These are phyloP conservation scores for Phragmatobia fuliginosa DNA, from an alignment of 2,888 invertebrate genomes.

Conservation along the genomic window DNA sequence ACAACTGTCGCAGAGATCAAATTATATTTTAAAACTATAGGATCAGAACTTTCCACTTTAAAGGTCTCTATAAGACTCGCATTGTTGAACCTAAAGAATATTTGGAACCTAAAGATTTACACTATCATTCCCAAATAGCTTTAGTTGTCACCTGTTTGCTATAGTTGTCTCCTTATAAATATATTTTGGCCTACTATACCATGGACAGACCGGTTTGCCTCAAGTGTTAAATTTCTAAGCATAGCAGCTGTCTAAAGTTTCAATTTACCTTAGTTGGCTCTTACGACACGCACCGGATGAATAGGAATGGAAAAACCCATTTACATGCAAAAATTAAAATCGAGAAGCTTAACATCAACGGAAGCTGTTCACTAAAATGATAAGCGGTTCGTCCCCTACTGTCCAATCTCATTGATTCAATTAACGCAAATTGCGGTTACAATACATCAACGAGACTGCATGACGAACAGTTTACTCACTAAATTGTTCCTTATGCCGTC, in stretches of 20 bases:
- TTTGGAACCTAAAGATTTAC: too few species aligned
- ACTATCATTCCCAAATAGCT: too few species aligned
- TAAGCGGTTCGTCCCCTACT: constrained; percentile 39
- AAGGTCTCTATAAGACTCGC: not conserved
- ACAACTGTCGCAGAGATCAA: too few species aligned
- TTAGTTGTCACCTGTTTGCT: too few species aligned
- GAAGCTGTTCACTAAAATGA: constrained; percentile 35
- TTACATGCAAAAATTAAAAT: constrained; percentile 35
- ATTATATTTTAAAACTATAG: not conserved
- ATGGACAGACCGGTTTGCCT: too few species aligned
- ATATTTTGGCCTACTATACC: too few species aligned
- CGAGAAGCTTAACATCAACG: constrained; percentile 31
- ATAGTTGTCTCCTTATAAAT: too few species aligned
- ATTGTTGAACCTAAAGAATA: not conserved
- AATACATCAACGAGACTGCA: constrained; percentile 33
- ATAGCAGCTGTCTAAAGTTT: too few species aligned
- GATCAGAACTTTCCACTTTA: not conserved
- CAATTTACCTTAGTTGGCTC: too few species aligned
- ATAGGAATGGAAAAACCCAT: not conserved
- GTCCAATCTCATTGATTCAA: constrained; percentile 34
- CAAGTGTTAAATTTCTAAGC: too few species aligned
- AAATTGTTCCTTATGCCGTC: constrained; percentile 2
- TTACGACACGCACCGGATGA: too few species aligned
- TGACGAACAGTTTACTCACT: constrained; percentile 23
- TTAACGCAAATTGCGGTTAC: constrained; percentile 37